Evolutionary conservation across 2,888 invertebrate species (phyloP), one percentile per base, ranked within the genome.

Genomic region (Iselma pallidipennis): DNA sequence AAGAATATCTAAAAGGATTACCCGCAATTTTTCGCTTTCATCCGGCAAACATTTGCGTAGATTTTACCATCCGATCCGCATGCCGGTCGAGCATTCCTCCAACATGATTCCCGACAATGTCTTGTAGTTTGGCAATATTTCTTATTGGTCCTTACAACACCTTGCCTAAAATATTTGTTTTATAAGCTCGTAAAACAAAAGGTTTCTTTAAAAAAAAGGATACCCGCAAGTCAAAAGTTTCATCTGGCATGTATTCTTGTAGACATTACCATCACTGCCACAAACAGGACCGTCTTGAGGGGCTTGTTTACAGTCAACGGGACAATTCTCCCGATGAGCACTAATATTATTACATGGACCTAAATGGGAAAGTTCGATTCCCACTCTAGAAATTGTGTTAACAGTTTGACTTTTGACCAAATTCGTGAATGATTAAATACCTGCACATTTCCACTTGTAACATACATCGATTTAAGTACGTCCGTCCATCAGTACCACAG

Each of bases 21-120:
- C 92, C 95, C 95, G 83, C 95, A 95, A 80, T 95, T 95, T 74
- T 94, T 93, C 33, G 93, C 89, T 79, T 93, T 92, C 95, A 95
- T 95, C 76, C 93, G 88, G 78, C 95, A 95, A 55, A 93, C 91
- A 81, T 94, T 95, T 48, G 93, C 89, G 81, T 95, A 95, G 49
- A 95, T 86, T 70, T 93, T 90, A 0, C 94, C 94, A 78, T 95
- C 95, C 9, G 94, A 94, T 1, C 94, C 95, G 75, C 95, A 95
- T 6, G 94, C 94, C 4, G 94, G 94, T 69, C 92, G 87, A 49
- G 94, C 93, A 16, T 92, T 93, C 31, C 94, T 87, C 94, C 94
- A 94, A 78, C 95, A 95, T 2, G 93, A 91, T 79, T 95, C 95
- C 25, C 94, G 87, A 79, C 95, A 95, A 81, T 95, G 94, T 63